Percentiles rank a stretch among this genome's conserved stretches.
phyloP scores from a whole-genome alignment of 2,113 vertebrate species.

The Thamnophis sirtalis region DNA sequence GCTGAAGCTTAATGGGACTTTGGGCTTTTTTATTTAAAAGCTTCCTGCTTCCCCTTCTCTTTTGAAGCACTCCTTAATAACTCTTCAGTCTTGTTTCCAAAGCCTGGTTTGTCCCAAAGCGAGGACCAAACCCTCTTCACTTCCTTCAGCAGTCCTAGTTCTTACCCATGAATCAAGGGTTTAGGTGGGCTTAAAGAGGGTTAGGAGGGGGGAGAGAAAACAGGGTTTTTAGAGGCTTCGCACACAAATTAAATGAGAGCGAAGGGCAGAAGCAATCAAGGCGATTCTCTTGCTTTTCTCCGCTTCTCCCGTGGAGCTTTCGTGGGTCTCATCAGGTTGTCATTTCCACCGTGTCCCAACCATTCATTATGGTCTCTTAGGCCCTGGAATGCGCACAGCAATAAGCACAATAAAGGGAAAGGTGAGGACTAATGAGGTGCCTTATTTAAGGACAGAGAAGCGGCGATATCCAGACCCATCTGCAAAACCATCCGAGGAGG shows the following conservation, averaged over 20 bases:
- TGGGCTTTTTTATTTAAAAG: background rate
- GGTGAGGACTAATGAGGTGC: background rate
- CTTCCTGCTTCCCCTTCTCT: background rate
- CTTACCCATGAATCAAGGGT: background rate
- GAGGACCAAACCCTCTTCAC: background rate
- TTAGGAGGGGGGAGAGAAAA: too few relatives aligned
- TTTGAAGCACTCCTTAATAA: background rate
- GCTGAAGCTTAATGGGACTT: background rate
- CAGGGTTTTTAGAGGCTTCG: background rate
- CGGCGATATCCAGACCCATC: background rate
- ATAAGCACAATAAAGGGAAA: background rate
- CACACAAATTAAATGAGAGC: background rate
- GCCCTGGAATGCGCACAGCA: constrained; percentile 46
- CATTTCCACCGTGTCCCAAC: background rate
- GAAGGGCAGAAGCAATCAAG: background rate
- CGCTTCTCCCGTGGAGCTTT: background rate
- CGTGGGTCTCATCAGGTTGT: constrained; percentile 3
- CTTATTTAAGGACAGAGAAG: constrained; percentile 48
- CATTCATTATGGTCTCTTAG: constrained; percentile 53
- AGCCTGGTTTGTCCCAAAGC: background rate
- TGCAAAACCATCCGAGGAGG: rapidly evolving
- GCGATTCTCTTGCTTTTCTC: rapidly evolving
- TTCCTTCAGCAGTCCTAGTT: background rate
- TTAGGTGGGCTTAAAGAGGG: too few relatives aligned
- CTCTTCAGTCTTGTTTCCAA: background rate